Percentiles rank a stretch among this genome's conserved stretches.
These are phyloP conservation scores for Panthera uncia DNA, from an alignment of 2,113 vertebrate species.

Conservation along the genomic window DNA sequence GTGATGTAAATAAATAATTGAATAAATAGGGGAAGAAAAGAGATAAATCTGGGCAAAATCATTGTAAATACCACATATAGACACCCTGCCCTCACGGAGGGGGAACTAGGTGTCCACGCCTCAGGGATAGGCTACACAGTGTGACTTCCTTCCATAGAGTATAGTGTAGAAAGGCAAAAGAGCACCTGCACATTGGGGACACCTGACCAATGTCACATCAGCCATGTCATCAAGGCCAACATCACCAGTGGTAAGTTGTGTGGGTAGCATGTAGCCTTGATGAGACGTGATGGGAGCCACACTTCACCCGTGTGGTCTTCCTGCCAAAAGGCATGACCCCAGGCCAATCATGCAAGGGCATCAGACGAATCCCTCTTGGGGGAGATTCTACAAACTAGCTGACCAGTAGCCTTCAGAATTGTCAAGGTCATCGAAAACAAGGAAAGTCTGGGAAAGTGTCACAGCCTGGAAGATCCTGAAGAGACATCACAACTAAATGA, in stretches of 20 bases:
- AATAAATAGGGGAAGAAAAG: background rate
- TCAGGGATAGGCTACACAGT: rapidly evolving
- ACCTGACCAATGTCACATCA: background rate
- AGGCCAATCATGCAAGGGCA: background rate
- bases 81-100: background rate
- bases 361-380: background rate
- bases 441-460: background rate
- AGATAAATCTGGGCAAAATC: background rate
- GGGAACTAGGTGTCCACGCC: too few species aligned
- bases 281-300: too few species aligned
- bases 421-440: background rate
- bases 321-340: background rate
- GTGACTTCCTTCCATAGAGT: background rate
- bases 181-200: background rate
- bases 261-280: background rate
- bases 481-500: background rate
- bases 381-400: background rate
- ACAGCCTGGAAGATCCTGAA: background rate
- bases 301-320: background rate
- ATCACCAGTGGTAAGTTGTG: background rate
- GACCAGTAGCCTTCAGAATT: too few species aligned
- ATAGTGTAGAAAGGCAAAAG: too few species aligned
- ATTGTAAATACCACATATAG: background rate
- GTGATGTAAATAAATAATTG: background rate
- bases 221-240: background rate